Base-by-base conservation (phyloP, 2,888 invertebrate species). In the Athalia cordata region DNA sequence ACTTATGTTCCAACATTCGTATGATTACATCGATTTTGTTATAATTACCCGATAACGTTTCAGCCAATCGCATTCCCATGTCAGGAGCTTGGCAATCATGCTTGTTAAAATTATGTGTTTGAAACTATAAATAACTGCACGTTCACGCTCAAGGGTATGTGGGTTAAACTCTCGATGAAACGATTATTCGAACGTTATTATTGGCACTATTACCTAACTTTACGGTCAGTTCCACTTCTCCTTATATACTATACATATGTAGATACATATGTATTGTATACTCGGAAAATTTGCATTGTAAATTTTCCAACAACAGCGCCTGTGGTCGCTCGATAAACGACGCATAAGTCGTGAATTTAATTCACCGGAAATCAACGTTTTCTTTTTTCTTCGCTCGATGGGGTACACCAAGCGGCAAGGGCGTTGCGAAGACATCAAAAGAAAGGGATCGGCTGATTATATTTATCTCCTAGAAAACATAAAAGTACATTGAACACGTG, bases 231-330 rank as follows among this genome's bases (percentile, higher is more conserved):
- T 72, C 15, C 15, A 49, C 13, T 13, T n/a, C 13, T 47, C 5
- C 29, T 29, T 29, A 29, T 29, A 29, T 29, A 29, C 29, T 29
- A 29, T 29, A 2, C 29, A 29, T 29, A 2, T n/a, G n/a, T n/a
- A n/a, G n/a, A n/a, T n/a, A n/a, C n/a, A n/a, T 29, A 29, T 29
- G 29, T 29, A 29, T 1, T 29, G 2, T 29, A 29, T 29, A 29
- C 2, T 29, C 29, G 29, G 29, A 9, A 59, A 72, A 72, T 72
- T 72, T 72, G 43, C 57, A 72, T 72, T 59, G 59, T 57, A 72
- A 59, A 72, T 72, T 43, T 9, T 72, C 52, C n/a, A 15, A 8
- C 59, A 59, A 72, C 72, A 59, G 13, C 6, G 72, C 45, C 47
- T 47, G 72, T 47, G 9, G 9, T 52, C 15, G 11, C 15, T 43